A percentile compares a stretch with the other conserved stretches of the same genome.
Conservation (phyloP, 2,797 vertebrate species). For the Macropodus opercularis region DNA sequence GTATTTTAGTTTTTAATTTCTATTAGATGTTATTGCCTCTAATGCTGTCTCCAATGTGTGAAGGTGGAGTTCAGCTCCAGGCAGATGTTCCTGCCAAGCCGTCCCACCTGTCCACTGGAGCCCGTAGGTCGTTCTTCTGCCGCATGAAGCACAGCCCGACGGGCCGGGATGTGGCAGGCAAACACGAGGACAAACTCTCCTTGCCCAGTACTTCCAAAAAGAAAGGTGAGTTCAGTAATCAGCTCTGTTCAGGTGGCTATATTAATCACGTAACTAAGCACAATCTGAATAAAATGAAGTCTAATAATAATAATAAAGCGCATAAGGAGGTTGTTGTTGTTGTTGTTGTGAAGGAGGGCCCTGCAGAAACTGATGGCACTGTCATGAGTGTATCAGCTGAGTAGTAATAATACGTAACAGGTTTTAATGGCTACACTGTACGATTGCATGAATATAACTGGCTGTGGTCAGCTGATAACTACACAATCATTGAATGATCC, state of each 20-base stretch:
- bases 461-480: neutral
- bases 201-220: constrained; percentile 88
- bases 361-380: no score
- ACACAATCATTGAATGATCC: neutral
- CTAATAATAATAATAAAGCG: neutral
- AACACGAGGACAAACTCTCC: constrained; percentile 86
- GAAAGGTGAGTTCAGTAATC: constrained; percentile 84
- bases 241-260: neutral
- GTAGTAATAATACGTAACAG: neutral
- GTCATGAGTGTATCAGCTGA: no score
- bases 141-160: constrained; percentile 92
- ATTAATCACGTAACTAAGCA: no score
- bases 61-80: constrained; percentile 91
- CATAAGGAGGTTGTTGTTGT: no score
- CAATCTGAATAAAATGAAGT: no score
- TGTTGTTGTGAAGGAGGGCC: no score
- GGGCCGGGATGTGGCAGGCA: constrained; percentile 75
- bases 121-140: constrained; percentile 94
- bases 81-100: constrained; percentile 84
- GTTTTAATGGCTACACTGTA: neutral
- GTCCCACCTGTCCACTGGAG: constrained; percentile 87
- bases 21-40: neutral
- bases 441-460: neutral
- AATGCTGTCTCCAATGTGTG: constrained; percentile 8
- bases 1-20: no score